Evolutionary conservation across 2,113 vertebrate genomes (phyloP).

Genomic region (sheep (Ovis aries)): ARS-UI_Ramb_v3.0 NC_056073.1:50458001-50458500

Average conservation of each 20-base stretch:
- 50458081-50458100: background rate
- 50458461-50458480: background rate
- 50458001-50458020: background rate
- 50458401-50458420: background rate
- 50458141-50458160: background rate
- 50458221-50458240: background rate
- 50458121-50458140: background rate
- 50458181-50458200: background rate
- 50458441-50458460: background rate
- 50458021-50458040: background rate
- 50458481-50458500: background rate
- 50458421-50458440: background rate
- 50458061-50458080: background rate
- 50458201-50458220: background rate
- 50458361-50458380: background rate
- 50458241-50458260: background rate
- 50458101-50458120: background rate
- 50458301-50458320: background rate
- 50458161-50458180: background rate
- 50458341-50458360: background rate
- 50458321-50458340: background rate
- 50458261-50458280: rapidly evolving
- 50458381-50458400: background rate
- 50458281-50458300: background rate
- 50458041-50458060: background rate